Evolutionary conservation across 2,888 invertebrate genomes (phyloP).

Genomic region (Leptura quadrifasciata): DNA sequence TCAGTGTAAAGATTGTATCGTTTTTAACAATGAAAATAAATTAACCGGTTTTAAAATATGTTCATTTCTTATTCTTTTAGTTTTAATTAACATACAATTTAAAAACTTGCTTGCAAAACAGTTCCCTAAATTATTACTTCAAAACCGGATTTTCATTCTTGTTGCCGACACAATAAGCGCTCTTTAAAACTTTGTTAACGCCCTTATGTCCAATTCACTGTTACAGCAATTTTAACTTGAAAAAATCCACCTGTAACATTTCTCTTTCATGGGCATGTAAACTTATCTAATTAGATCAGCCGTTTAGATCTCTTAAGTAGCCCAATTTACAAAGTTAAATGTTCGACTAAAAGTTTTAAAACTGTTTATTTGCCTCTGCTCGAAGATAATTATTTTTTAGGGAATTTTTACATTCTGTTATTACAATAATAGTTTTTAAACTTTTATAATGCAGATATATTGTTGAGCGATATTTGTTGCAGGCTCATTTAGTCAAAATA

Average conservation of each 20-base stretch:
- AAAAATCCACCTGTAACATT: background rate
- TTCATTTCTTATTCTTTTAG: background rate
- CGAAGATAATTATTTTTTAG: background rate
- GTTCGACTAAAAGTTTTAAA: background rate
- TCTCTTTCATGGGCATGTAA: background rate
- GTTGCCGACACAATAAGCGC: background rate
- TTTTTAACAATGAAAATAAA: too few relatives aligned
- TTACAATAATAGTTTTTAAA: too few relatives aligned
- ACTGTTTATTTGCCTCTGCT: background rate
- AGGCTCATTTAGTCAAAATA: too few relatives aligned
- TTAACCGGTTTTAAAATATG: too few relatives aligned
- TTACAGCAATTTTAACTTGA: background rate
- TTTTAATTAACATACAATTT: slow-evolving; percentile 3
- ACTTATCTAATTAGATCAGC: slow-evolving; percentile 7
- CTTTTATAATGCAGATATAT: too few relatives aligned
- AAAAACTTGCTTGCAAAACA: background rate
- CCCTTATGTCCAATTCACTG: background rate
- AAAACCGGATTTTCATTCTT: background rate
- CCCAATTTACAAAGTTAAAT: background rate
- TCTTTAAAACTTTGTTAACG: slow-evolving; percentile 4
- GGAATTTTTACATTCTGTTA: background rate
- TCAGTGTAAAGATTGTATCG: too few relatives aligned
- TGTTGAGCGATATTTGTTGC: too few relatives aligned
- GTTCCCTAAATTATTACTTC: background rate
- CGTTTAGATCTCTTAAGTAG: background rate